Percentiles rank a stretch among this genome's conserved stretches.
These are phyloP conservation scores for Aurelia sp. DNA, from an alignment of 30 jellyfish, hydroid and myxozoan species.

Conservation along the genomic window DNA sequence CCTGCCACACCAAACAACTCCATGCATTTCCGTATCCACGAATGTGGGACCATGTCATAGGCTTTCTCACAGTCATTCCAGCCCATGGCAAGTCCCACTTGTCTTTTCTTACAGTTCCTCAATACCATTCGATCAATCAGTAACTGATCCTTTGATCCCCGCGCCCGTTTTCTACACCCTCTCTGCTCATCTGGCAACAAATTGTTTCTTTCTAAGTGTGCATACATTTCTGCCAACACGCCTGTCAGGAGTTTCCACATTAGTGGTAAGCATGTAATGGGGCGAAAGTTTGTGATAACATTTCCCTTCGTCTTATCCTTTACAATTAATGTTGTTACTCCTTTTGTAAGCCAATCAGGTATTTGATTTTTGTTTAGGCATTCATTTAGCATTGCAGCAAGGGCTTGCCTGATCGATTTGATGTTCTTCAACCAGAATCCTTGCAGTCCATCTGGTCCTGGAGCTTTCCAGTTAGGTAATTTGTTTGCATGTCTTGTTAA, in stretches of 20 bases:
- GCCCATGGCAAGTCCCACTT: background rate
- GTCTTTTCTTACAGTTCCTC: background rate
- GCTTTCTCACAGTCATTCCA: background rate
- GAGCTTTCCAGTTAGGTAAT: constrained; percentile 12
- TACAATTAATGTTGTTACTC: constrained; percentile 7
- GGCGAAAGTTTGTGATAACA: constrained; percentile 23
- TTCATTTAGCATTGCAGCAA: constrained; percentile 21
- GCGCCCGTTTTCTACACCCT: no score
- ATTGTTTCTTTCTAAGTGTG: background rate
- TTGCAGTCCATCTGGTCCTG: constrained; percentile 40
- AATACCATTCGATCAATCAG: background rate
- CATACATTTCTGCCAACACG: background rate
- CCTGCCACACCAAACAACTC: constrained; percentile 14
- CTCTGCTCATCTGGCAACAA: background rate
- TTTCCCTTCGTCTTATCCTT: constrained; percentile 28
- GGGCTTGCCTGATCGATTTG: constrained; percentile 13
- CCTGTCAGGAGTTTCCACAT: no score
- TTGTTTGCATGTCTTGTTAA: constrained; percentile 8
- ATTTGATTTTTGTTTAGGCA: constrained; percentile 1
- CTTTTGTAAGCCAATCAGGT: constrained; percentile 29
- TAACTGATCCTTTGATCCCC: no score
- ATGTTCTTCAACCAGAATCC: constrained; percentile 35
- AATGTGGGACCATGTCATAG: constrained; percentile 24
- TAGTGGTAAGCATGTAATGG: no score
- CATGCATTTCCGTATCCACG: constrained; percentile 11